Conservation (phyloP, 2,113 vertebrate genomes). For the Tonatia bakeri region DNA sequence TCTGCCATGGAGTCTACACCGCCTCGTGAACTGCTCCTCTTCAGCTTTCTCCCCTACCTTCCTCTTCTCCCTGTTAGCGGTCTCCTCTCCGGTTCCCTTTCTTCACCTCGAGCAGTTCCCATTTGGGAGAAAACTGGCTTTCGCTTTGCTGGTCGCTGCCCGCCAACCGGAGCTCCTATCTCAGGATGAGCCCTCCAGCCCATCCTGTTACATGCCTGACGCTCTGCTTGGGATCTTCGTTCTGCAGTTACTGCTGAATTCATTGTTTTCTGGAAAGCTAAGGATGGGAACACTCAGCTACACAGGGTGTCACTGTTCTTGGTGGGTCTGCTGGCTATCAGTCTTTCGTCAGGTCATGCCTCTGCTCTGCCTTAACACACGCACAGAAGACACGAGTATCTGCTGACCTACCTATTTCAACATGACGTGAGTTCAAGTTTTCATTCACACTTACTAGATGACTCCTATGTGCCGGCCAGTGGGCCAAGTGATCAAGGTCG, state of each 20-base stretch:
- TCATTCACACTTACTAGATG: neutral
- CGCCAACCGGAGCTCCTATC: neutral
- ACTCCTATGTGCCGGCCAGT: accelerated
- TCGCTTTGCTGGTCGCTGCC: neutral
- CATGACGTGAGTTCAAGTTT: neutral
- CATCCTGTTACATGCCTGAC: neutral
- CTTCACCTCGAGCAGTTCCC: neutral
- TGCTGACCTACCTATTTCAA: neutral
- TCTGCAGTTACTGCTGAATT: neutral
- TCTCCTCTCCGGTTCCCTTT: no score
- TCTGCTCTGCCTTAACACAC: neutral
- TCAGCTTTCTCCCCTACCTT: neutral
- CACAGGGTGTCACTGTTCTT: neutral
- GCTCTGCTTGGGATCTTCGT: neutral
- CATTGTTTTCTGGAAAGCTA: neutral
- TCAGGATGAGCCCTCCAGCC: neutral
- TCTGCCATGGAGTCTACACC: neutral
- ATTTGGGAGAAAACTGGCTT: neutral
- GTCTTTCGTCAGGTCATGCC: neutral
- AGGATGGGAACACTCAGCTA: neutral
- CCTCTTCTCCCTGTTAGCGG: neutral
- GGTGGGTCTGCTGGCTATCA: neutral
- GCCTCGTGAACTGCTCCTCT: neutral
- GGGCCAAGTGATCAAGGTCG: neutral
- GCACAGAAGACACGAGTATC: neutral